Evolutionary conservation across 2,888 invertebrate genomes (phyloP).

Genomic region (Caprella mutica): DNA sequence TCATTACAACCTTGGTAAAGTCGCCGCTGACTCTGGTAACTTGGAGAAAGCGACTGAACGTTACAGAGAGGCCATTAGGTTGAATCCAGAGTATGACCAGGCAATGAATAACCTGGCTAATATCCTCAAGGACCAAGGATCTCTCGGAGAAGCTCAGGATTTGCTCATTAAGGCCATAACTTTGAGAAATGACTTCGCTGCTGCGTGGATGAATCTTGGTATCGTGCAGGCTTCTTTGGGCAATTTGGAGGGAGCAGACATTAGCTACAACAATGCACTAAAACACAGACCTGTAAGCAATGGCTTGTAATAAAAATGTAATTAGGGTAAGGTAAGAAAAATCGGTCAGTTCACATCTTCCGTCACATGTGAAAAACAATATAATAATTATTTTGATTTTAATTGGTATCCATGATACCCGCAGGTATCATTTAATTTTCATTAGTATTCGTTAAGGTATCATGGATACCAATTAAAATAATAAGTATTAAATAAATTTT

Average conservation of each 20-base stretch:
- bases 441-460: no score
- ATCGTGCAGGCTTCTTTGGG: slow-evolving; percentile 70
- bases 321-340: no score
- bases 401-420: no score
- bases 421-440: no score
- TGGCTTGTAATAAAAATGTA: no score
- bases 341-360: no score
- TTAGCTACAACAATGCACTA: slow-evolving; percentile 69
- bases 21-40: slow-evolving; percentile 62
- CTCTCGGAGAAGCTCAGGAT: slow-evolving; percentile 53
- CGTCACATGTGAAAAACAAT: no score
- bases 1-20: slow-evolving; percentile 81
- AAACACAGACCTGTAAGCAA: slow-evolving; percentile 46
- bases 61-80: slow-evolving; percentile 62
- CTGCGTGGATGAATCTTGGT: slow-evolving; percentile 97
- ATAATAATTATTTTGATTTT: no score
- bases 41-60: slow-evolving; percentile 57
- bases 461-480: no score
- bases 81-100: slow-evolving; percentile 73
- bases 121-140: slow-evolving; percentile 46
- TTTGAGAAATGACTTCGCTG: slow-evolving; percentile 71
- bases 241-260: slow-evolving; percentile 58
- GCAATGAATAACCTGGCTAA: slow-evolving; percentile 91
- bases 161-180: slow-evolving; percentile 60
- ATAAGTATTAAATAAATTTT: no score